A percentile compares a stretch with the other conserved stretches of the same genome.
Evolutionary conservation across 2,113 vertebrate genomes (phyloP).

Genomic region (Haplochromis burtoni): DNA sequence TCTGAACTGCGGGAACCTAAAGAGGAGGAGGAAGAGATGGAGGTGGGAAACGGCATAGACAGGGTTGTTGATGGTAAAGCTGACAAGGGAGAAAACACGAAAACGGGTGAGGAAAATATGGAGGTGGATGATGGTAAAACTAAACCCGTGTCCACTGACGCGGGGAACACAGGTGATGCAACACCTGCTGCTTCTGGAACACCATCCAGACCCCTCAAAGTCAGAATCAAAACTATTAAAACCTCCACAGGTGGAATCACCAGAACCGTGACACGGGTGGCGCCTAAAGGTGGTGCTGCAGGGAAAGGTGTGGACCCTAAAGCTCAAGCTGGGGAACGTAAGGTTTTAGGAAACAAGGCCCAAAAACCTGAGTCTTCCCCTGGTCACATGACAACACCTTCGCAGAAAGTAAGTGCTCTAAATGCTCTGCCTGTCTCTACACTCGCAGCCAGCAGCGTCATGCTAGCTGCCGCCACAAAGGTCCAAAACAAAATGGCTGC

Average conservation of each 20-base stretch:
- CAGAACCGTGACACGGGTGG: constrained; percentile 86
- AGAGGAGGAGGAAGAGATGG: constrained; percentile 70
- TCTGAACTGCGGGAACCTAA: constrained; percentile 46
- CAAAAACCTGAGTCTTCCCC: constrained; percentile 57
- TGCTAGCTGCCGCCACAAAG: constrained; percentile 92
- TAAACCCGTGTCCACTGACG: constrained; percentile 9
- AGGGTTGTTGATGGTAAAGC: constrained; percentile 45
- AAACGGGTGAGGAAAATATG: constrained; percentile 58
- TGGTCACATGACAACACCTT: constrained; percentile 59
- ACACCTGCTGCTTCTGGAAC: constrained; percentile 27
- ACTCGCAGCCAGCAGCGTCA: constrained; percentile 87
- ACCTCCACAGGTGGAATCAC: constrained; percentile 89
- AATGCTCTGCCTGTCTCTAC: constrained; percentile 81
- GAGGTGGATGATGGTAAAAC: constrained; percentile 56
- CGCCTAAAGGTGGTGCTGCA: constrained; percentile 70
- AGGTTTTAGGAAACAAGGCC: constrained; percentile 49
- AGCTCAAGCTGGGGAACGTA: constrained; percentile 53
- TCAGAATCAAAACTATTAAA: constrained; percentile 95
- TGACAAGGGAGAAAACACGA: constrained; percentile 65
- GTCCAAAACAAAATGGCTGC: constrained; percentile 87
- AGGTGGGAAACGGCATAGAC: constrained; percentile 55
- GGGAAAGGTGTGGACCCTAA: constrained; percentile 62
- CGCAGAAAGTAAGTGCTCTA: constrained; percentile 77
- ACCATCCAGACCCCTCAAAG: constrained; percentile 82
- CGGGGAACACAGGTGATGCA: not conserved